Evolutionary conservation across 2,797 vertebrate species (phyloP).

Genomic region (Gila robusta): DNA sequence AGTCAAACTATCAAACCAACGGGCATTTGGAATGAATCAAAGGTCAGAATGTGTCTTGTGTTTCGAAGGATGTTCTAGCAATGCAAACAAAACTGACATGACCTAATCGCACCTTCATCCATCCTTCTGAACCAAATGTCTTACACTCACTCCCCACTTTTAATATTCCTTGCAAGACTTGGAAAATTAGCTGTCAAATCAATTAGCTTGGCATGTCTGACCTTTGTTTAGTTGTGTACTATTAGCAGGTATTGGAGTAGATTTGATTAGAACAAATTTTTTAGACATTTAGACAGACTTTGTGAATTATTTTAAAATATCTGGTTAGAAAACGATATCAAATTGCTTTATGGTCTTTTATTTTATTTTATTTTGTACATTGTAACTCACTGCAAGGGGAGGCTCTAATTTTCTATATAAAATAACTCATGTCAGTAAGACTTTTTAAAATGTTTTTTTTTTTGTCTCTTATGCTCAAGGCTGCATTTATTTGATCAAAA

Average conservation of each 20-base stretch:
- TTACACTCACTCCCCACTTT: slow-evolving; percentile 44
- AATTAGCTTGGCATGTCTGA: slow-evolving; percentile 50
- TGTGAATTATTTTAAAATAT: background rate
- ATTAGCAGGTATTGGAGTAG: slow-evolving; percentile 46
- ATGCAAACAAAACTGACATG: slow-evolving; percentile 52
- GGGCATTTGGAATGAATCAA: slow-evolving; percentile 7
- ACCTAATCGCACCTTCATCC: slow-evolving; percentile 49
- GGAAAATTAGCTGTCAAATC: slow-evolving; percentile 56
- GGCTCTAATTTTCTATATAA: background rate
- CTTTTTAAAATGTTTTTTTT: background rate
- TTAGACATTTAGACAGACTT: background rate
- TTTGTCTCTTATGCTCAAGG: background rate
- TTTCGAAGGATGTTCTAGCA: slow-evolving; percentile 16
- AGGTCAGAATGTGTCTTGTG: slow-evolving; percentile 28
- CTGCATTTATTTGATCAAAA: background rate
- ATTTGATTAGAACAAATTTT: slow-evolving; percentile 17
- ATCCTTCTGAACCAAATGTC: slow-evolving; percentile 44
- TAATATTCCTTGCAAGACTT: slow-evolving; percentile 43
- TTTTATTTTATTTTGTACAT: background rate
- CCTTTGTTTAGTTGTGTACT: slow-evolving; percentile 57
- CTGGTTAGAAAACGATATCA: background rate
- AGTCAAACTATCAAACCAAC: background rate
- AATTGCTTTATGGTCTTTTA: background rate
- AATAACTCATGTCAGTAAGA: background rate
- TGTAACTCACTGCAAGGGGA: background rate